Conservation (phyloP, 2,888 invertebrate genomes). For the Lasioglossum oenotherae region DNA sequence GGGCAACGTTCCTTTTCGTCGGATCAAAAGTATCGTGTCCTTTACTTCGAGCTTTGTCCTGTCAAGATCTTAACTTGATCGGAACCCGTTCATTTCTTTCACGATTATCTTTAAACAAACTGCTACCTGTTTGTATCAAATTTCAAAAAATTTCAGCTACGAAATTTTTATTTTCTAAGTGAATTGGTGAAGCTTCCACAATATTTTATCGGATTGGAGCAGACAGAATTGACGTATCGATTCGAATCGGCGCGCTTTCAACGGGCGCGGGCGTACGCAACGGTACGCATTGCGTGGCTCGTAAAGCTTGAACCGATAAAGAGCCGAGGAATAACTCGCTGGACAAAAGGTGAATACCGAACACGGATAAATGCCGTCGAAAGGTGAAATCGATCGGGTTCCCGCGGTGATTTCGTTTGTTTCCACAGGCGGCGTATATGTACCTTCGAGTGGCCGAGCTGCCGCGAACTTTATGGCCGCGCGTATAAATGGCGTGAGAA, state of each 20-base stretch:
- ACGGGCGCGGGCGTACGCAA: background rate
- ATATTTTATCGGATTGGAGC: background rate
- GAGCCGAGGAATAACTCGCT: constrained; percentile 9
- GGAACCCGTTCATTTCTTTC: background rate
- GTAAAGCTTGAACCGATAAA: constrained; percentile 19
- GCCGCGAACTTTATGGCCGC: background rate
- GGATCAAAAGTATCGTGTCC: background rate
- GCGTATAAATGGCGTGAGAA: background rate
- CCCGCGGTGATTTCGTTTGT: constrained; percentile 50
- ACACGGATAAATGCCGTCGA: constrained; percentile 16
- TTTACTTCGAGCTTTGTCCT: background rate
- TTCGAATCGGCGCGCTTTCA: background rate
- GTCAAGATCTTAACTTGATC: background rate
- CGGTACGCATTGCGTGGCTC: background rate
- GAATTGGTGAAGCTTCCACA: background rate
- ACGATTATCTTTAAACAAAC: background rate
- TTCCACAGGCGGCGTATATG: constrained; percentile 21
- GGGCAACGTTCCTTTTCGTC: background rate
- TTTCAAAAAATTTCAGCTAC: too few relatives aligned
- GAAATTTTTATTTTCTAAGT: background rate
- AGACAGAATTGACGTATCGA: background rate
- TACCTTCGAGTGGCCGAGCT: background rate
- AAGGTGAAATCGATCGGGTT: constrained; percentile 49
- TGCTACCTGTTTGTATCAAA: background rate
- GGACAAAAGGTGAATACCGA: constrained; percentile 28